These are phyloP conservation scores for Potorous gilbertii DNA, from an alignment of 2,797 vertebrate genomes.

Conservation along the genomic window DNA sequence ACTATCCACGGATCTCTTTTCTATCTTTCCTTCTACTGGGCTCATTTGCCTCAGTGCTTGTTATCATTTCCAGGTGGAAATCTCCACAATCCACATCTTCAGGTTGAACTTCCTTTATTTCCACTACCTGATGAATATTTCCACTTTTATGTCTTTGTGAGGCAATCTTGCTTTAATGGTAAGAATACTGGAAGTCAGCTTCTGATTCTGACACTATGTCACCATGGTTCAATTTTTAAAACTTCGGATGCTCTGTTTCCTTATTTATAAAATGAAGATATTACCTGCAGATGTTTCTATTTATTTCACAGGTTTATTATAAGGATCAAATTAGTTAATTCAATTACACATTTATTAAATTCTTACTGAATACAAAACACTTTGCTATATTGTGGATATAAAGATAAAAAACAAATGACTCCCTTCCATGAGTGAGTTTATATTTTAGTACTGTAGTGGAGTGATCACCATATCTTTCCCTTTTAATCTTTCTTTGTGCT, in stretches of 20 bases:
- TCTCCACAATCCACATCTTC: not conserved
- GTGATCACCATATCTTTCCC: not conserved
- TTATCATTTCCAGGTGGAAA: not conserved
- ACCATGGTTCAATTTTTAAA: not conserved
- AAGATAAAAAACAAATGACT: not conserved
- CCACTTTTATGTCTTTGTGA: not conserved
- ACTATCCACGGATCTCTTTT: not conserved
- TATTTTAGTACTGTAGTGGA: not conserved
- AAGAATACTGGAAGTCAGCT: not conserved
- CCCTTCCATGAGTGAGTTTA: not conserved
- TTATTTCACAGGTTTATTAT: slow-evolving; percentile 40
- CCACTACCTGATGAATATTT: not conserved
- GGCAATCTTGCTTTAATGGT: not conserved
- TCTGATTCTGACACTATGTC: not conserved
- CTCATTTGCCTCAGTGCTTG: not conserved
- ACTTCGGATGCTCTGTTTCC: slow-evolving; percentile 27
- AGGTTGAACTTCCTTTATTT: not conserved
- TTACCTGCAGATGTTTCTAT: slow-evolving; percentile 15
- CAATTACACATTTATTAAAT: slow-evolving; percentile 9
- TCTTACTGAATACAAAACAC: slow-evolving; percentile 28
- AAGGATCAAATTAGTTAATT: slow-evolving; percentile 5
- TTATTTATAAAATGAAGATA: slow-evolving; percentile 33
- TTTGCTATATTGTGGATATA: slow-evolving; percentile 11
- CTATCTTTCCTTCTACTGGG: not conserved
- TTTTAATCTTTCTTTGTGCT: not conserved